Base-by-base conservation (phyloP, 92 coral and sea anemone genomes). In the Plumapathes pennacea region DNA sequence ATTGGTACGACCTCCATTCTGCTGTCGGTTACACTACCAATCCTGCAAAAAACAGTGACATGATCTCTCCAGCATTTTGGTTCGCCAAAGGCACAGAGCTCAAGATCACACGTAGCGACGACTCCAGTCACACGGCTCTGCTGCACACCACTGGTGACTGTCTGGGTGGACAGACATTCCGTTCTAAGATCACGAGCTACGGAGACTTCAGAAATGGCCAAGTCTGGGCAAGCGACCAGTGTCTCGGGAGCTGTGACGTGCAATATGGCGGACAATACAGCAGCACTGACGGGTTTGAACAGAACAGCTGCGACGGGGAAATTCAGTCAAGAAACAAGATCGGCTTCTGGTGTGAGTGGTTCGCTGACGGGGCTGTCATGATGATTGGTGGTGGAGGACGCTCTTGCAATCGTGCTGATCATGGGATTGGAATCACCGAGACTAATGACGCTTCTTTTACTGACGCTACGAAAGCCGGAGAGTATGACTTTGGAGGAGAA, bases 311-410 rank as follows among this genome's bases (percentile, higher is more conserved):
- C 23, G 22, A 25, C 19, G 25, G 76, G 17, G 32, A 41, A 4
- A 19, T 68, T 1, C 76, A 63, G 29, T 0, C 13, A 4, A 12
- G 71, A 2, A 63, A 32, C 28, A 47, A 63, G 15, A 32, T 63
- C 17, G 71, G 71, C 1, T 62, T 62, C 38, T 62, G 70, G 70
- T 62, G 70, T 47, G 0, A 46, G 0, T 46, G 40, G 38, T 2
- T 3, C 14, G 75, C 70, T 2, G 76, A 56, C 30, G 76, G 30
- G 2, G 53, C 68, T 5, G 76, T 56, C 13, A 29, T 69, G 43
- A 46, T 62, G 70, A 62, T 62, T 46, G 70, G 70, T 21, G 67
- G 77, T 5, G 77, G 77, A 27, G 77, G 77, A 28, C 12, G 37
- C 46, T 14, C 44, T 17, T 69, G 77, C 25, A 0, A 4, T 32